These are phyloP conservation scores for Prunella strophiata DNA, from an alignment of 2,797 vertebrate species.

Conservation along the genomic window DNA sequence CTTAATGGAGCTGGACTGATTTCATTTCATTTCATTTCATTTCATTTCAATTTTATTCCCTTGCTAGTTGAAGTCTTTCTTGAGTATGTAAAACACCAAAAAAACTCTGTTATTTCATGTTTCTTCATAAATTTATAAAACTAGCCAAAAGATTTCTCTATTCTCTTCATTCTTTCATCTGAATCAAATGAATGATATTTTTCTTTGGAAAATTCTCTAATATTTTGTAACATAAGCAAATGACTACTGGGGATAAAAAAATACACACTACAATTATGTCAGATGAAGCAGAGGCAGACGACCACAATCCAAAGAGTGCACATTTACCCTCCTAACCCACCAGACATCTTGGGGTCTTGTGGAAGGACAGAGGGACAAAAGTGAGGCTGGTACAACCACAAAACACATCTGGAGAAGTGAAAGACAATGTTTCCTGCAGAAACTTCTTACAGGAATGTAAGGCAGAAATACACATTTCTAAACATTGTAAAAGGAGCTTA, in stretches of 20 bases:
- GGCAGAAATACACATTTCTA: rapidly evolving
- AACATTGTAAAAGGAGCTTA: background rate
- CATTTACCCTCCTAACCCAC: background rate
- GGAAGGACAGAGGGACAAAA: background rate
- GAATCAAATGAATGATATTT: background rate
- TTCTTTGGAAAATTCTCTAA: background rate
- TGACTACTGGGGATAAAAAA: background rate
- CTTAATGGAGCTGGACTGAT: background rate
- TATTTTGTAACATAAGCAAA: background rate
- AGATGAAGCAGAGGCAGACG: background rate
- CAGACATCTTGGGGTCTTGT: background rate
- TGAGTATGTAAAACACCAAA: background rate
- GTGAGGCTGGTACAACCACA: background rate
- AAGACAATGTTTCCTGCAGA: background rate
- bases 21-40: background rate
- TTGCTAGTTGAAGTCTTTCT: background rate
- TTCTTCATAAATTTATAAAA: background rate
- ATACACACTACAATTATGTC: background rate
- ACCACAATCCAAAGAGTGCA: background rate
- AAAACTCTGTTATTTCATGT: background rate
- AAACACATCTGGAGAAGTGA: background rate
- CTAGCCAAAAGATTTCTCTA: background rate
- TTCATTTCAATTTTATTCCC: background rate
- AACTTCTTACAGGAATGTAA: background rate
- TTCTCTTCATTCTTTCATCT: background rate